Evolutionary conservation across 2,797 vertebrate genomes (phyloP), one percentile per base, ranked within the genome.

Genomic region (Gymnoscopelus microlampas): DNA sequence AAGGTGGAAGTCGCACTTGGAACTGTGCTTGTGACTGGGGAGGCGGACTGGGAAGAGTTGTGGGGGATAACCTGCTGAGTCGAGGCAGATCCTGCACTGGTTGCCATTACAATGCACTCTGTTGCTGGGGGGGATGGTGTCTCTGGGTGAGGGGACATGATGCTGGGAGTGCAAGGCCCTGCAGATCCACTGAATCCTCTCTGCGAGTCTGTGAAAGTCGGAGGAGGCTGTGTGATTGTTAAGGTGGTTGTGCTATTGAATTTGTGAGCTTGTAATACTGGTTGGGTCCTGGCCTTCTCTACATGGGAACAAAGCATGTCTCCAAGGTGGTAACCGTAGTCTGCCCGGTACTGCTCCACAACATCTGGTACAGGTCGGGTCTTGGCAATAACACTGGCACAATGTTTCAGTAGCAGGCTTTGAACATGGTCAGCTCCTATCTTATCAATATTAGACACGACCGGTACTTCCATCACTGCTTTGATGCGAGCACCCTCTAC

Each of bases 341-440:
- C 96, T 0, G 83, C 75, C 51, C 95, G 93, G 73, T 97, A 98
- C 71, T 95, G 94, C 39, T 98, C 97, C 76, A 95, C 91, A 49
- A 83, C 92, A 86, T 98, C 96, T 0, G 93, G 93, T 70, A 89
- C 89, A 8, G 92, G 85, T 49, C 93, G 89, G n/a, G 93, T 93
- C 85, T 94, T 95, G 35, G 94, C 92, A 53, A 94, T 90, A 58
- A 94, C 94, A 73, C 93, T 94, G 70, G 94, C 94, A 74, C 94
- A 95, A 81, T 95, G 94, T 90, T 95, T 95, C 95, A 98, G 87
- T 65, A 98, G 86, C 49, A 98, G 95, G 74, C 93, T 98, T 81
- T 98, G 97, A 57, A 98, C 97, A 0, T 97, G 97, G 80, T 98
- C 96, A 0, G 97, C 97, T n/a, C 97, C 96, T 0, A 97, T 98